Percentiles rank a stretch among this genome's conserved stretches.
phyloP scores from a whole-genome alignment of 2,888 invertebrate genomes.

The Ptychoptera albimana region DNA sequence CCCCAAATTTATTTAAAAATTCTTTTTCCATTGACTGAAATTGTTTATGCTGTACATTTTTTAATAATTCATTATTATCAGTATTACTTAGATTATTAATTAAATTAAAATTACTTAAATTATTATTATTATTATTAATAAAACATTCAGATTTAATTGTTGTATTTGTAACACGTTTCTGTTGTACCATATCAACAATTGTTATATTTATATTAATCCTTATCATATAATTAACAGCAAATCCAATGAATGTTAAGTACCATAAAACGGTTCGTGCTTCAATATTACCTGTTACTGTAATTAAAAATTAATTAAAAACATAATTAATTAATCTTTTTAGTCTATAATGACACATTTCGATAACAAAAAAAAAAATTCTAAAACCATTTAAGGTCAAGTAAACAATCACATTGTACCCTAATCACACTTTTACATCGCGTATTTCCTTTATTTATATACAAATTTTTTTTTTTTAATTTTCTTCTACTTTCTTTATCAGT shows the following conservation, averaged over 20 bases:
- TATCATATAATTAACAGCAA: slow-evolving; percentile 52
- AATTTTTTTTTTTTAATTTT: too few relatives aligned
- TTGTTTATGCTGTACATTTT: slow-evolving; percentile 10
- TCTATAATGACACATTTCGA: too few relatives aligned
- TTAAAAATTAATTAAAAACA: too few relatives aligned
- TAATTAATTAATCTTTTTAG: too few relatives aligned
- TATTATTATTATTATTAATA: not conserved
- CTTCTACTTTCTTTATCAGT: too few relatives aligned
- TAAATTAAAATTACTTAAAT: not conserved
- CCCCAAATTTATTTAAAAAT: slow-evolving; percentile 5
- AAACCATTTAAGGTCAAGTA: too few relatives aligned
- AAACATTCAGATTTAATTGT: not conserved
- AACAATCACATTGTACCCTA: too few relatives aligned
- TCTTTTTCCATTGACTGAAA: slow-evolving; percentile 6
- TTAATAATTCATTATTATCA: slow-evolving; percentile 15
- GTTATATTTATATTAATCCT: slow-evolving; percentile 50
- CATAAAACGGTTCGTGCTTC: slow-evolving; percentile 33
- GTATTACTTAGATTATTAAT: not conserved
- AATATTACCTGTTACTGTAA: too few relatives aligned
- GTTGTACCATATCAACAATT: slow-evolving; percentile 45
- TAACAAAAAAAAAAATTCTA: too few relatives aligned
- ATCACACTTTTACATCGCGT: too few relatives aligned
- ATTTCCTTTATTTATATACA: too few relatives aligned
- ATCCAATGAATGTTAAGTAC: slow-evolving; percentile 46
- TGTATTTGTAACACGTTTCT: slow-evolving; percentile 2